A percentile compares a stretch with the other conserved stretches of the same genome.
phyloP scores from a whole-genome alignment of 2,888 invertebrate species.

The Limnephilus marmoratus region DNA sequence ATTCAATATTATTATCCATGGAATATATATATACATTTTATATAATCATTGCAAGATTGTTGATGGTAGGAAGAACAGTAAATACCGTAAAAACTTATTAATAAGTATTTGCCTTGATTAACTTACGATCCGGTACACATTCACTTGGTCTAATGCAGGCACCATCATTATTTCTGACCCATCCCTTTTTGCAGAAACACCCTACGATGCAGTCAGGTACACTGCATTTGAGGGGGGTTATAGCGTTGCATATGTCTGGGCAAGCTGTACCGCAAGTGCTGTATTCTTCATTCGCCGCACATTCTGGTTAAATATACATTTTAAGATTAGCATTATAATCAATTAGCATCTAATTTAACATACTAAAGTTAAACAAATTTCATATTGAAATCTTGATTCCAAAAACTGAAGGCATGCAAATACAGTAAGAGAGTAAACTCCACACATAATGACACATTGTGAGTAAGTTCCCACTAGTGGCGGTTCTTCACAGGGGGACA shows the following conservation, averaged over 20 bases:
- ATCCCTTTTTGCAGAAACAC: conserved; percentile 57
- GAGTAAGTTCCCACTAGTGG: background rate
- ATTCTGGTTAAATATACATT: background rate
- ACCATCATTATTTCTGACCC: conserved; percentile 50
- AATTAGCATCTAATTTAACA: background rate
- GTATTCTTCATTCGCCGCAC: conserved; percentile 53
- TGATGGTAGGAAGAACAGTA: background rate
- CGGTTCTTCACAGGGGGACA: no score
- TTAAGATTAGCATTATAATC: background rate
- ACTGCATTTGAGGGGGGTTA: conserved; percentile 6
- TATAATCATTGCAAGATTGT: background rate
- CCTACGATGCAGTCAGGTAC: conserved; percentile 47
- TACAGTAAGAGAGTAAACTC: background rate
- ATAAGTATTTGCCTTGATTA: background rate
- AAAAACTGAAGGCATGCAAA: background rate
- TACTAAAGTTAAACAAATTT: background rate
- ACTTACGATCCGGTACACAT: conserved; percentile 26
- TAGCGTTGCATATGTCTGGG: conserved; percentile 39
- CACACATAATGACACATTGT: background rate
- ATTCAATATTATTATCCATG: background rate
- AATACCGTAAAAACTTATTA: background rate
- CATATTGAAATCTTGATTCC: background rate
- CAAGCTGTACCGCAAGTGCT: conserved; percentile 51
- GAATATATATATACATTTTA: background rate
- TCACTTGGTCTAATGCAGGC: conserved; percentile 47